Conservation (phyloP, 2,797 vertebrate genomes). For the Microctenopoma stevenorrisi region DNA sequence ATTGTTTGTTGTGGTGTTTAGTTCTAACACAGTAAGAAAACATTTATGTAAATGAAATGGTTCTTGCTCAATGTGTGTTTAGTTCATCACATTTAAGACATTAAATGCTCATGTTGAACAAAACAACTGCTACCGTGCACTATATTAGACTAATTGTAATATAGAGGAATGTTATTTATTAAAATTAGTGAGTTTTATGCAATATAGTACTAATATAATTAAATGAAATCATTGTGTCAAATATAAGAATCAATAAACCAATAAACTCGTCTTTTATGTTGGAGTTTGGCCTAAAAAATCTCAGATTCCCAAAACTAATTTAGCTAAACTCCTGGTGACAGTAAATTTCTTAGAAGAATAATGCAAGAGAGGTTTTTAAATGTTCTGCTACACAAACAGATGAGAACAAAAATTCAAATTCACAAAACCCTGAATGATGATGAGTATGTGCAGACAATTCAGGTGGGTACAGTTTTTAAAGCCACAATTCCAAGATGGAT, state of each 20-base stretch:
- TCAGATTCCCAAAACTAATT: too few relatives aligned
- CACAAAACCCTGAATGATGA: background rate
- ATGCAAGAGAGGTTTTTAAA: background rate
- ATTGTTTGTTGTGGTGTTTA: background rate
- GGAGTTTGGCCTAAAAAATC: background rate
- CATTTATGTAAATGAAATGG: background rate
- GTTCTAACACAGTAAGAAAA: too few relatives aligned
- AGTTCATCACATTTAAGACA: conserved; percentile 5
- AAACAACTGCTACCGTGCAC: background rate
- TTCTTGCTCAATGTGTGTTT: background rate
- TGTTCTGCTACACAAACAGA: background rate
- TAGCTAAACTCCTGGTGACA: background rate
- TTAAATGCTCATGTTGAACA: background rate
- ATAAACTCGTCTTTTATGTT: background rate
- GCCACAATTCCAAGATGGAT: background rate
- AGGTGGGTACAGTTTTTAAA: conserved; percentile 21
- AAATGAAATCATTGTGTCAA: background rate
- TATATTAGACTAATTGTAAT: background rate
- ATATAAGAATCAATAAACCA: background rate
- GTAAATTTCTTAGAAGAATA: background rate
- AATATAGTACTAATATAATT: background rate
- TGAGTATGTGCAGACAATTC: background rate
- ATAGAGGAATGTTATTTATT: too few relatives aligned
- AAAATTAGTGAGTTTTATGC: background rate
- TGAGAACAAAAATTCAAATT: background rate